Evolutionary conservation across 2,113 vertebrate species (phyloP), one percentile per base, ranked within the genome.

Genomic region (Chunga burmeisteri): DNA sequence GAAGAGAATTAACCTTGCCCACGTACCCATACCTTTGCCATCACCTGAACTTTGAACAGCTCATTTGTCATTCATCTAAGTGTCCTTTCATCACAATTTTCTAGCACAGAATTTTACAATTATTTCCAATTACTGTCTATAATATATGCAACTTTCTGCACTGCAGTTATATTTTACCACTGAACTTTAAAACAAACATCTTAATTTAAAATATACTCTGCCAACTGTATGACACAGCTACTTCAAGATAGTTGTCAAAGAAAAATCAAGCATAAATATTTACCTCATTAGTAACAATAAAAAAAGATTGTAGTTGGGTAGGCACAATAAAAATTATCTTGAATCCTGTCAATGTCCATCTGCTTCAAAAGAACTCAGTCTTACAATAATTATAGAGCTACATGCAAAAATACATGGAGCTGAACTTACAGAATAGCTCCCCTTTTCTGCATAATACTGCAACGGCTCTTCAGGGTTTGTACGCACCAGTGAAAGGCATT

Each of bases 221-320:
- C 95, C 96, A 96, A 71, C 81, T 46, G 36, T 40, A 52, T 87
- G 87, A 90, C 93, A 96, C 84, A 68, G 86, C 93, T 95, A 94
- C 96, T 96, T 96, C 1, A 2, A 97, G 95, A 97, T 86, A 97
- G 78, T 93, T 97, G 94, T 94, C 53, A n/a, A 97, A 98, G 71
- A 91, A 98, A 98, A 97, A 96, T 93, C 94, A 97, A 97, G 94
- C 94, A 86, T 95, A 98, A 96, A 98, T 97, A 95, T 98, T 97
- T 98, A 96, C 96, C 95, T 96, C 91, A 97, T 98, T 97, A 96
- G 94, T 80, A 96, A 95, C 95, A 97, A 97, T 96, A 96, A 94
- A 96, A 94, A 96, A 96, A 96, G 66, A 93, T 6, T 67, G 67
- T 47, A 90, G 83, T 68, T 92, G 92, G 78, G 78, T 92, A 96